A percentile compares a stretch with the other conserved stretches of the same genome.
Evolutionary conservation across 2,888 invertebrate species (phyloP).

Genomic region (Cataglyphis cursor): DNA sequence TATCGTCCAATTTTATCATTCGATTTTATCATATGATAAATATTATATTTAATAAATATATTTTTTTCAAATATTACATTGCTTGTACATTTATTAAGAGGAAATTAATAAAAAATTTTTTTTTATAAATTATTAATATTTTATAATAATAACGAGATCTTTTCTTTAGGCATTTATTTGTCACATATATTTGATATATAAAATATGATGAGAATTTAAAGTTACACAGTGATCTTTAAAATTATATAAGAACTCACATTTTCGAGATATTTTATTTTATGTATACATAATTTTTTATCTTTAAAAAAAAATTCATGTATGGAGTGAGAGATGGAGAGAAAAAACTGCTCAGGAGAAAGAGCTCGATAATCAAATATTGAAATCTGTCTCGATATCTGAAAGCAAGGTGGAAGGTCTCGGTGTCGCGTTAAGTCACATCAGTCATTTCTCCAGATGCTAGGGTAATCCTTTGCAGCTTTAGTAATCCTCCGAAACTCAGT

Average conservation of each 20-base stretch:
- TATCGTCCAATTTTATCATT: not conserved
- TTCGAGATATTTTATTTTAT: not conserved
- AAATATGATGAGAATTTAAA: not conserved
- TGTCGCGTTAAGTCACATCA: constrained; percentile 57
- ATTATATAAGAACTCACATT: not conserved
- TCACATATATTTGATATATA: not conserved
- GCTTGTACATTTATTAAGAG: not conserved
- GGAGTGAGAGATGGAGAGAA: not conserved
- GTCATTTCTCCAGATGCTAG: constrained; percentile 56
- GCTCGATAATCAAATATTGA: constrained; percentile 35
- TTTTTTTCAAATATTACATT: not conserved
- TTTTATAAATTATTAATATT: constrained; percentile 8
- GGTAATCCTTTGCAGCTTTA: constrained; percentile 63
- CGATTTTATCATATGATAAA: constrained; percentile 19
- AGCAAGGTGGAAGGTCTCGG: constrained; percentile 21
- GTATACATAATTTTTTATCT: not conserved
- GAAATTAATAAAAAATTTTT: not conserved
- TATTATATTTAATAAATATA: not conserved
- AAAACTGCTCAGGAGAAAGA: not conserved
- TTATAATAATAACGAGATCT: not conserved
- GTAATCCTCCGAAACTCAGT: constrained; percentile 59
- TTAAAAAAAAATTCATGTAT: not conserved
- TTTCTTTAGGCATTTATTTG: not conserved
- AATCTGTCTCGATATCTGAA: constrained; percentile 28
- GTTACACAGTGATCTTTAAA: not conserved